A percentile compares a stretch with the other conserved stretches of the same genome.
phyloP scores from a whole-genome alignment of 1,140 invertebrate genomes.

The Octopus sinensis region DNA sequence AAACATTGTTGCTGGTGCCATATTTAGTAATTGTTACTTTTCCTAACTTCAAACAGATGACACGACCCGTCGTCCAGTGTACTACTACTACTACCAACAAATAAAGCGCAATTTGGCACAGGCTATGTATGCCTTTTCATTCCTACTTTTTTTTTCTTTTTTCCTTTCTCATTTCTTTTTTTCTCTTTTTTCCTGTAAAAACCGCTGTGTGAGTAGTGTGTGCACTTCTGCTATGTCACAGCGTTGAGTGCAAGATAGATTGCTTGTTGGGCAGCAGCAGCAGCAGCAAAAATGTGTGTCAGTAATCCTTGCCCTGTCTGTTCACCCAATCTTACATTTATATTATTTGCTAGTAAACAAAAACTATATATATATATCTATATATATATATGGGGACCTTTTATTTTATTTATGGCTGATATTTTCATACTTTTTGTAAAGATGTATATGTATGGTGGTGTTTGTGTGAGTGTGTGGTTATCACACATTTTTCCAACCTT shows the following conservation, averaged over 20 bases:
- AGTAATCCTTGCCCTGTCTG: constrained; percentile 10
- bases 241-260: constrained; percentile 8
- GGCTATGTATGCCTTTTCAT: constrained; percentile 18
- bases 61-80: constrained; percentile 14
- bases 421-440: too few relatives aligned
- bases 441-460: too few relatives aligned
- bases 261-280: constrained; percentile 12
- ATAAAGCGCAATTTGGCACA: constrained; percentile 17
- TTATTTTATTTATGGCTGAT: too few relatives aligned
- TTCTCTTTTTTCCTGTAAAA: constrained; percentile 16
- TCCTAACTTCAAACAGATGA: constrained; percentile 17
- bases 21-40: constrained; percentile 16
- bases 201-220: constrained; percentile 14
- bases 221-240: constrained; percentile 15
- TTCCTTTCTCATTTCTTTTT: constrained; percentile 14
- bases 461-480: too few relatives aligned
- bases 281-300: background rate
- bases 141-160: constrained; percentile 15
- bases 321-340: background rate
- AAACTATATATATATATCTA: too few relatives aligned
- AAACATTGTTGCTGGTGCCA: constrained; percentile 16
- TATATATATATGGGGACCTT: too few relatives aligned
- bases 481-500: too few relatives aligned
- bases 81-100: constrained; percentile 17
- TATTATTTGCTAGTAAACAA: too few relatives aligned